Evolutionary conservation across 2,888 invertebrate genomes (phyloP).

Genomic region (Tanypteryx hageni): DNA sequence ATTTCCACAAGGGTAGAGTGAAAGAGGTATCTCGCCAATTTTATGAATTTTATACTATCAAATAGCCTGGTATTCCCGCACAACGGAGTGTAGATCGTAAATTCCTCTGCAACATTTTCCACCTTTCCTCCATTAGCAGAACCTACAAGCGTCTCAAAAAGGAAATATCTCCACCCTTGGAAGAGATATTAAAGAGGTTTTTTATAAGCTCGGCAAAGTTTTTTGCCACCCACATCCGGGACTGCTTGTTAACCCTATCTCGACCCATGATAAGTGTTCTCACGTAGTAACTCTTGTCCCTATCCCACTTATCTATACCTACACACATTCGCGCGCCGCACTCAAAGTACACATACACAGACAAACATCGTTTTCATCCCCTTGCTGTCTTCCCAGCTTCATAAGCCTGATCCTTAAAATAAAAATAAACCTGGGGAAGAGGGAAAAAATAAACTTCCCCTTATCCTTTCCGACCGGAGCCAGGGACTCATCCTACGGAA

Average conservation of each 20-base stretch:
- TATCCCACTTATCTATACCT: background rate
- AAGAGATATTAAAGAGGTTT: background rate
- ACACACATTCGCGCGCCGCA: background rate
- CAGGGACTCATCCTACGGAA: background rate
- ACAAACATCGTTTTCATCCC: background rate
- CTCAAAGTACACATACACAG: background rate
- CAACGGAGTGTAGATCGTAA: background rate
- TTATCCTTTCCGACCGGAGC: background rate
- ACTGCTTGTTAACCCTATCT: background rate
- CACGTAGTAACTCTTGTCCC: background rate
- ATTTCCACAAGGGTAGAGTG: too few relatives aligned
- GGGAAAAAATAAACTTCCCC: background rate
- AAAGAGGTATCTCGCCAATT: too few relatives aligned
- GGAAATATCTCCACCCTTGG: background rate
- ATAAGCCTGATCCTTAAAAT: background rate
- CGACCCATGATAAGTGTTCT: background rate
- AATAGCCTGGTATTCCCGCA: too few relatives aligned
- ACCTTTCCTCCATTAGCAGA: conserved; percentile 5
- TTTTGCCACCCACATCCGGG: background rate
- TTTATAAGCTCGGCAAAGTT: background rate
- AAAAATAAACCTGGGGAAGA: background rate
- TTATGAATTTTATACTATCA: too few relatives aligned
- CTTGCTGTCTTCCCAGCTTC: background rate
- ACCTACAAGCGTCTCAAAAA: background rate
- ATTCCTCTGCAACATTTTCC: background rate